A percentile compares a stretch with the other conserved stretches of the same genome.
These are phyloP conservation scores for Drosophila paranaensis DNA, from an alignment of 2,888 invertebrate genomes.

Conservation along the genomic window DNA sequence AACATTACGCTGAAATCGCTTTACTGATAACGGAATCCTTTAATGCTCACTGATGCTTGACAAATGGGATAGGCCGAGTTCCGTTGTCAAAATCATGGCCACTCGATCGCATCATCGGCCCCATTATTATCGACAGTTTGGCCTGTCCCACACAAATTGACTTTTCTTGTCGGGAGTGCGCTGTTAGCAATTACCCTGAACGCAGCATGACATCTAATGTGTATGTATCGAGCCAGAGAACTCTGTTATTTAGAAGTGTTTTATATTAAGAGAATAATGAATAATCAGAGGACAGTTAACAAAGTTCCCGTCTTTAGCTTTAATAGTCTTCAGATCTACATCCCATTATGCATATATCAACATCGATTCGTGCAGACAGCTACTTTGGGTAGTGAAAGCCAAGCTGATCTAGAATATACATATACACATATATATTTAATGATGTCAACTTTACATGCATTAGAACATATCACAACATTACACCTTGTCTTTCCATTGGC, in stretches of 20 bases:
- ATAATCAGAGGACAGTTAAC: too few species aligned
- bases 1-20: constrained; percentile 13
- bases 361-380: too few species aligned
- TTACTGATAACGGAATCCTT: constrained; percentile 21
- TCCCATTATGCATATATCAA: too few species aligned
- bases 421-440: too few species aligned
- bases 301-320: too few species aligned
- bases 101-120: constrained; percentile 47
- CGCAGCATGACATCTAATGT: neutral
- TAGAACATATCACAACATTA: neutral
- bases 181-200: neutral
- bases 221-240: neutral
- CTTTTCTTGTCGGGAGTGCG: neutral
- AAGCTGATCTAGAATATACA: too few species aligned
- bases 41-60: constrained; percentile 39
- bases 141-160: neutral
- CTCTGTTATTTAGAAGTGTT: neutral
- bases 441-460: too few species aligned
- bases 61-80: constrained; percentile 30
- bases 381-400: too few species aligned
- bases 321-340: too few species aligned
- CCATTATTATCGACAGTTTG: constrained; percentile 37
- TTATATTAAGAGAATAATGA: neutral
- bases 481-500: too few species aligned
- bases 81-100: constrained; percentile 39